Base-by-base conservation (phyloP, 2,888 invertebrate genomes). In the Oasisia sp. region DNA sequence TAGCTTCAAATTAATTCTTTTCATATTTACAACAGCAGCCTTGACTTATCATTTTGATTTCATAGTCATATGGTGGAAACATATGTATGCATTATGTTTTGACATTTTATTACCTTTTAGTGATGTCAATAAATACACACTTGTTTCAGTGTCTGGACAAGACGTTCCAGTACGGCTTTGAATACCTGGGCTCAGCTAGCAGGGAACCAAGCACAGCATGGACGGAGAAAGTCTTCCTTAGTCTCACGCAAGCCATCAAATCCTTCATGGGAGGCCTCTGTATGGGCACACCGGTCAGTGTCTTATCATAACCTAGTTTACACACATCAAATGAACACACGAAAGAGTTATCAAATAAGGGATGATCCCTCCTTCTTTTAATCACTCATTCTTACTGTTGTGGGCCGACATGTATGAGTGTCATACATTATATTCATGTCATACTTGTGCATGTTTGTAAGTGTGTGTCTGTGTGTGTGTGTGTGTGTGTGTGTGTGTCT, bases 111-210 rank as follows among this genome's bases (percentile, higher is more conserved):
- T 50, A 1, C 14, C 12, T 9, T 50, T 50, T 50, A 50, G 50
- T 50, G 14, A 50, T 50, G 50, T 90, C 45, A 56, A n/a, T 1
- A n/a, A 91, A 5, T 0, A 27, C 5, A 27, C 74, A 74, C 27
- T 92, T 45, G 38, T 91, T 94, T 19, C 94, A 96, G 96, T 95
- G 95, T 92, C 92, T 95, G 92, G 94, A 95, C 92, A 94, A 94
- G 7, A 94, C 94, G 56, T 96, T 96, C 94, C 95, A 96, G 50
- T 96, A 96, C 94, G 96, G 96, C 3, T 96, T 95, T 94, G 96
- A 96, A 94, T 96, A 96, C 93, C 93, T 95, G 45, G 96, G 96
- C 5, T 95, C 95, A 19, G 94, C 94, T 89, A 92, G 93, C 1
- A 93, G 95, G 44, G 95, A 96, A 92, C 95, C 95, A 89, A 94